Base-by-base conservation (phyloP, 35 echinoderm and acorn worm genomes). In the Holothuria glaberrima region DNA sequence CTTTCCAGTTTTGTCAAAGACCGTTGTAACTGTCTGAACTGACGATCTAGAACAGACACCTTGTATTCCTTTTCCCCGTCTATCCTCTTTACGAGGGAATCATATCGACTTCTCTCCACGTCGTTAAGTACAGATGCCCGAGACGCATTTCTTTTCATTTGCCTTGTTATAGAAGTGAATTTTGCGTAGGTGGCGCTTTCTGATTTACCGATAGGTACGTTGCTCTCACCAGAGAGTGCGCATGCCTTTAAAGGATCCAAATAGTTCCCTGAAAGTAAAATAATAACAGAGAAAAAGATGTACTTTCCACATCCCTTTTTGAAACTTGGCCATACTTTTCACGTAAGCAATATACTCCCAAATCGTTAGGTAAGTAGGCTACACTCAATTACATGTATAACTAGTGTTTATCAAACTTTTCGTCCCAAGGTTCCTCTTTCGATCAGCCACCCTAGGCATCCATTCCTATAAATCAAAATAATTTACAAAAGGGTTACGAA, bases 161-260 rank as follows among this genome's bases (percentile, higher is more conserved):
- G 94, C 50, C 88, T 71, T 21, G 92, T 91, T 50, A 96, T 93
- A 9, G 82, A 56, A 38, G 58, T 81, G 72, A 93, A 96, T 50
- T 96, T 96, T n/a, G 94, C 54, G 68, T 64, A 90, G 30, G 94
- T 96, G 17, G 94, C 91, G 3, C 91, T 88, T 77, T 93, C 94
- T 9, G 91, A 93, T 20, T 93, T 96, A 19, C 94, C 94, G 17
- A 86, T 68, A n/a, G 88, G 87, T 26, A 93, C 70, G 36, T 81
- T 67, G 65, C 92, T 96, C 45, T 93, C 94, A 58, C 94, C 94
- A 25, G 90, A 92, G 17, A 96, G 84, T 12, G 94, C 80, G 44
- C 94, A 96, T 82, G 94, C 94, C 48, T 93, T 96, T 0, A 96
- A 73, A n/a, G 94, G 94, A 84, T 96, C 94, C 50, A 96, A 73